Evolutionary conservation across 1,140 invertebrate genomes (phyloP).

Genomic region (Reticulitermes speratus): DNA sequence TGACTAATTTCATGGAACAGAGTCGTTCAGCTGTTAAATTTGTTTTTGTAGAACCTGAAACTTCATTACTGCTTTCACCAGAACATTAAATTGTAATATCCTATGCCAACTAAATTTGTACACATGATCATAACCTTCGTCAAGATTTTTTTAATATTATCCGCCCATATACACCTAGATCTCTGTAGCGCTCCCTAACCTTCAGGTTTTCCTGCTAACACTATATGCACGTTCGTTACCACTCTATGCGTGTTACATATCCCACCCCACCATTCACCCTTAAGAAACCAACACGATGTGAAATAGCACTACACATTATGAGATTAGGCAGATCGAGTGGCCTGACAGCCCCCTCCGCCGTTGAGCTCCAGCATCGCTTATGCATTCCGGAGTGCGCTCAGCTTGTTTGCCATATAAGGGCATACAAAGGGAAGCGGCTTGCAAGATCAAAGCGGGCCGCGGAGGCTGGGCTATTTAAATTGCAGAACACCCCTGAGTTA

Average conservation of each 20-base stretch:
- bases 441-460: conserved; percentile 30
- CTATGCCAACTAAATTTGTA: no score
- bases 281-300: neutral
- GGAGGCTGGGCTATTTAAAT: conserved; percentile 31
- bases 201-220: neutral
- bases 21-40: no score
- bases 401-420: conserved; percentile 33
- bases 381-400: conserved; percentile 24
- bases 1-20: no score
- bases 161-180: no score
- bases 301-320: neutral
- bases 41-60: no score
- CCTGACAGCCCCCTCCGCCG: conserved; percentile 50
- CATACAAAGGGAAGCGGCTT: conserved; percentile 27
- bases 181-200: no score
- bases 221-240: no score
- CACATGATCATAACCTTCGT: no score
- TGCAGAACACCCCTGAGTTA: conserved; percentile 33
- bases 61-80: no score
- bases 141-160: no score
- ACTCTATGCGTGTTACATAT: neutral
- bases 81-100: no score
- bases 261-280: neutral
- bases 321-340: neutral
- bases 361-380: conserved; percentile 40